Conservation (phyloP, 1,140 invertebrate species). For the Cydia strobilella region DNA sequence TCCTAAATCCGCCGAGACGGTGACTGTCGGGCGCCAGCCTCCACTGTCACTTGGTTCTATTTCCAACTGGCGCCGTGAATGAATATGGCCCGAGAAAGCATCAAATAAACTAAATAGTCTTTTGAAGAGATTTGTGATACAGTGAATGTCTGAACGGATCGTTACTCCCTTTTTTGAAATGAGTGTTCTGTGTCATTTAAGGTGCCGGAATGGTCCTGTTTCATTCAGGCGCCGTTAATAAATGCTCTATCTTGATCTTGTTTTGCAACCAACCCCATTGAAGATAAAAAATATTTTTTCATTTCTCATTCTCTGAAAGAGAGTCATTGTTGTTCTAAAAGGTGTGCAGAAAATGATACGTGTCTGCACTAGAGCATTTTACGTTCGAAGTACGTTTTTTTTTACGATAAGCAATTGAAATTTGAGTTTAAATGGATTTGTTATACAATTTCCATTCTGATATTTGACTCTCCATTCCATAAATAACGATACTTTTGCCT, state of each 20-base stretch:
- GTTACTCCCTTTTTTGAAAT: conserved; percentile 20
- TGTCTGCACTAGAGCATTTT: no score
- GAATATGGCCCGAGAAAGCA: conserved; percentile 38
- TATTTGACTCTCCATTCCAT: no score
- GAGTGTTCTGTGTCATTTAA: not conserved
- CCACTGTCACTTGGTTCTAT: conserved; percentile 65
- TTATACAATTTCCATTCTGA: no score
- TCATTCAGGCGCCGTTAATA: not conserved
- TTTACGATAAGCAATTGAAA: no score
- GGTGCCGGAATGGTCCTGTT: not conserved
- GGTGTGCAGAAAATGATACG: no score
- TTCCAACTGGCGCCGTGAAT: conserved; percentile 51
- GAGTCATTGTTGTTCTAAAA: no score
- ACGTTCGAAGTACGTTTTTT: no score
- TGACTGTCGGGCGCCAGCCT: conserved; percentile 39
- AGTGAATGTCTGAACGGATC: conserved; percentile 10
- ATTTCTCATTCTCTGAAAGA: no score
- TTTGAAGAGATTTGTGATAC: conserved; percentile 33
- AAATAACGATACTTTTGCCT: no score
- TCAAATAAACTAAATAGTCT: conserved; percentile 38
- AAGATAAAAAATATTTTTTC: no score
- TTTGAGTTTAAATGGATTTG: no score
- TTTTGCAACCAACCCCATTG: not conserved
- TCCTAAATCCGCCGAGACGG: conserved; percentile 8
- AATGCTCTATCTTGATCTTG: not conserved